A percentile compares a stretch with the other conserved stretches of the same genome.
Evolutionary conservation across 64 coral and sea anemone species (phyloP).

Genomic region (Astreopora myriophthalma): DNA sequence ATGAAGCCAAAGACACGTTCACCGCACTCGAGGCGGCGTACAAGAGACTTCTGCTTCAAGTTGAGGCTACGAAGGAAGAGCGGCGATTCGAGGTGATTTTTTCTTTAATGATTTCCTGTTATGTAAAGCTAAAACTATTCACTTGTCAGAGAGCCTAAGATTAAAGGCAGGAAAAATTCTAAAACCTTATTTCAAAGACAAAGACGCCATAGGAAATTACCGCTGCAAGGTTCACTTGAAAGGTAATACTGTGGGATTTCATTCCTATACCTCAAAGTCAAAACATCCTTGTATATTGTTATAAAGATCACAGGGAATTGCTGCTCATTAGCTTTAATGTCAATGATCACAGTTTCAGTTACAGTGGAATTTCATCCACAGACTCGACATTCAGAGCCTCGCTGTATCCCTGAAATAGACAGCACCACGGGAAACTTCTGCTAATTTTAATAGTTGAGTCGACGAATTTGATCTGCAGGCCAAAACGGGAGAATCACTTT

Average conservation of each 20-base stretch:
- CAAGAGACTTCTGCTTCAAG: slow-evolving; percentile 76
- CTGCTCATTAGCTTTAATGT: neutral
- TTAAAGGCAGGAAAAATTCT: neutral
- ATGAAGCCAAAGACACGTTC: slow-evolving; percentile 84
- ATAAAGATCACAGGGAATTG: neutral
- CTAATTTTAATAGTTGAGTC: no score
- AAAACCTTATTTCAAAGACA: neutral
- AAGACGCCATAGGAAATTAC: neutral
- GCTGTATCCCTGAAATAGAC: neutral
- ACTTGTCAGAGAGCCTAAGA: neutral
- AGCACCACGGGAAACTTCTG: neutral
- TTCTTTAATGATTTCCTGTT: neutral
- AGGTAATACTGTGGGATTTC: neutral
- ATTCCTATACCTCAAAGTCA: neutral
- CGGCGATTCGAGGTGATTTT: slow-evolving; percentile 63
- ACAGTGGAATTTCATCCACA: neutral
- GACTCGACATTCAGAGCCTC: neutral
- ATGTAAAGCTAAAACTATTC: neutral
- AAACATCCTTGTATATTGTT: neutral
- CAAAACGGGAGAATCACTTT: neutral
- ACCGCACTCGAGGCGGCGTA: slow-evolving; percentile 86
- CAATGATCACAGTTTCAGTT: neutral
- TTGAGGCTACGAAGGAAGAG: slow-evolving; percentile 62
- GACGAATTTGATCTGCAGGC: neutral
- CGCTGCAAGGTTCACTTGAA: no score